These are phyloP conservation scores for Glaucidium brasilianum DNA, from an alignment of 2,113 vertebrate species.

Conservation along the genomic window DNA sequence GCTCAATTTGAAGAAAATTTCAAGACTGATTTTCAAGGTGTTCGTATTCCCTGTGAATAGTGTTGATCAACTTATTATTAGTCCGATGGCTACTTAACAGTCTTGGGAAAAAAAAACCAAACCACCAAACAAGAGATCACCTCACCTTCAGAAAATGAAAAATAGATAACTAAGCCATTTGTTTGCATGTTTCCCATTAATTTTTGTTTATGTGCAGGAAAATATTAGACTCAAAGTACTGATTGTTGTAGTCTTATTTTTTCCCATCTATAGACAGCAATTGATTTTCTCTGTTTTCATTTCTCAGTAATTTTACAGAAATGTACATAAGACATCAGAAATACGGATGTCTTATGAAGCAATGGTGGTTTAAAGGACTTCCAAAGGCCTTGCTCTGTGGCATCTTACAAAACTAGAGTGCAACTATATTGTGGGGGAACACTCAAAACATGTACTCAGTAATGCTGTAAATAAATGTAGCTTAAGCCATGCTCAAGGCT, in stretches of 20 bases:
- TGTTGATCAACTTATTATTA: neutral
- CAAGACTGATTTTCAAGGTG: neutral
- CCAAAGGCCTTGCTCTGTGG: neutral
- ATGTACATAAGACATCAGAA: no score
- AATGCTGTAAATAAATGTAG: neutral
- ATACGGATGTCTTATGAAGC: neutral
- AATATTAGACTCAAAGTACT: neutral
- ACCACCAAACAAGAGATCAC: neutral
- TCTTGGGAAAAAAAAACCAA: neutral
- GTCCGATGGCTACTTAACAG: neutral
- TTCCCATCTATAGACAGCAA: neutral
- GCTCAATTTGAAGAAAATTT: neutral
- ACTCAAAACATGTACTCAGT: neutral
- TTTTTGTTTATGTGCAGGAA: neutral
- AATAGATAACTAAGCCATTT: neutral
- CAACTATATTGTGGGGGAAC: neutral
- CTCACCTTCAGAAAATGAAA: neutral
- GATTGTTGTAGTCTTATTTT: neutral
- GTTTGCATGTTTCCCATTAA: neutral
- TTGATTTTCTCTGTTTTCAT: neutral
- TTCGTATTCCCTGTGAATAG: neutral
- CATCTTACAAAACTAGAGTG: neutral
- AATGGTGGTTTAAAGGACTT: neutral
- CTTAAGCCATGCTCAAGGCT: neutral
- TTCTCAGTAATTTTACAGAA: neutral